Conservation (phyloP, 2,888 invertebrate species). For the Ectropis crepuscularia region DNA sequence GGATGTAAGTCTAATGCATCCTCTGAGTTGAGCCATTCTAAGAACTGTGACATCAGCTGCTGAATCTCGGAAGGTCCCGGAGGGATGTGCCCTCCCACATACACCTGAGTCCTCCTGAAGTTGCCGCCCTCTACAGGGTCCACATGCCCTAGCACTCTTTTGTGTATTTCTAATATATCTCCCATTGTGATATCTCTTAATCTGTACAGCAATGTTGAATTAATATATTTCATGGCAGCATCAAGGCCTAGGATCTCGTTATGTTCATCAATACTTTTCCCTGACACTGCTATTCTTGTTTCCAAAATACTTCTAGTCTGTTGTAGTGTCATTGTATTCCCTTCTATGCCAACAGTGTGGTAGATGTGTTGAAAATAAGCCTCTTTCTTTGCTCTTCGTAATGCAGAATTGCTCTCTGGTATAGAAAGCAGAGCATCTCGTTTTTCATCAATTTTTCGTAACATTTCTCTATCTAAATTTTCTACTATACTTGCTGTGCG, state of each 20-base stretch:
- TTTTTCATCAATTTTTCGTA: slow-evolving; percentile 93
- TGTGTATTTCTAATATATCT: slow-evolving; percentile 96
- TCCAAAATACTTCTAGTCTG: slow-evolving; percentile 97
- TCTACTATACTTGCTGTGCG: slow-evolving; percentile 95
- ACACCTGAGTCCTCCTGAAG: slow-evolving; percentile 95
- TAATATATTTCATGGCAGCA: slow-evolving; percentile 96
- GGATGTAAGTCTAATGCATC: slow-evolving; percentile 94
- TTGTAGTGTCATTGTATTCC: slow-evolving; percentile 97
- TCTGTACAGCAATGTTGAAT: slow-evolving; percentile 91
- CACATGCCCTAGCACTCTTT: slow-evolving; percentile 96
- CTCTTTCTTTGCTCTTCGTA: slow-evolving; percentile 95
- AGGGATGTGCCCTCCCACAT: slow-evolving; percentile 97
- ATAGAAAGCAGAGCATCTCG: slow-evolving; percentile 92
- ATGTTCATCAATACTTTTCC: slow-evolving; percentile 97
- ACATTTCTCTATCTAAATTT: slow-evolving; percentile 92
- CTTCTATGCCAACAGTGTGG: slow-evolving; percentile 98
- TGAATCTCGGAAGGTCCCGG: slow-evolving; percentile 93
- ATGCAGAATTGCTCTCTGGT: slow-evolving; percentile 91
- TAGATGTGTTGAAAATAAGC: slow-evolving; percentile 98
- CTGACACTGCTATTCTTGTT: slow-evolving; percentile 90
- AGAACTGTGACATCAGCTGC: slow-evolving; percentile 93
- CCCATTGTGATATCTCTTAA: slow-evolving; percentile 91
- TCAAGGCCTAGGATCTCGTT: slow-evolving; percentile 98
- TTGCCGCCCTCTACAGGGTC: slow-evolving; percentile 96
- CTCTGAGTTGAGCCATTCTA: slow-evolving; percentile 97